Evolutionary conservation across 1,140 invertebrate species (phyloP), one percentile per base, ranked within the genome.

Genomic region (Drosophila kohkoa): DNA sequence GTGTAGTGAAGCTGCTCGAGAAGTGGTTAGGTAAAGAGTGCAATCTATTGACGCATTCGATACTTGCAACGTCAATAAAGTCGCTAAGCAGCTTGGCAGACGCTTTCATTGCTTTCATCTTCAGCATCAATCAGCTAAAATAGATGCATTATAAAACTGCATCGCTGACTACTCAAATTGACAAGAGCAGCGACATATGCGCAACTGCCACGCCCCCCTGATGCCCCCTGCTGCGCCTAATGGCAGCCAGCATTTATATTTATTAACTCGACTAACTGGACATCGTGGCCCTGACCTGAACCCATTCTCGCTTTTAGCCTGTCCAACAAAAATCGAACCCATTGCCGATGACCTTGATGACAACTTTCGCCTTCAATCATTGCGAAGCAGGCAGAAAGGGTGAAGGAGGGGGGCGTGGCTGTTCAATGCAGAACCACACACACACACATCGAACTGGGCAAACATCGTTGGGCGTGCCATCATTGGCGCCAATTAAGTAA

Each of bases 401-500:
- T 25, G 3, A 25, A 25, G 0, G 20, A 45, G 51, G 54, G 52
- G 43, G 64, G 78, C 64, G 73, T 59, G 52, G 82, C 68, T 48
- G 67, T 86, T 86, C 82, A 86, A 81, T 85, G 75, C 35, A 82
- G 75, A 79, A 66, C 54, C 79, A 38, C 35, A 11, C 7, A 5
- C 7, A 5, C 78, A 85, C 25, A 71, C 69, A 72, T 82, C 63
- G 75, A 69, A 70, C 67, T 57, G 60, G 70, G 13, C 82, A 75
- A 25, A 48, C 66, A 32, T 32, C 30, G 1, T 2, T 45, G 64
- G 75, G 60, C 82, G 28, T 70, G 79, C 79, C 60, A 13, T 77
- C 76, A 68, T 72, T 77, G 82, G 68, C 82, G 82, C 79, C 82
- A 86, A 86, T 86, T 86, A 86, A 82, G 82, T 65, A 64, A n/a